Conservation (phyloP, 1,140 invertebrate species). For the Bombus vancouverensis region DNA sequence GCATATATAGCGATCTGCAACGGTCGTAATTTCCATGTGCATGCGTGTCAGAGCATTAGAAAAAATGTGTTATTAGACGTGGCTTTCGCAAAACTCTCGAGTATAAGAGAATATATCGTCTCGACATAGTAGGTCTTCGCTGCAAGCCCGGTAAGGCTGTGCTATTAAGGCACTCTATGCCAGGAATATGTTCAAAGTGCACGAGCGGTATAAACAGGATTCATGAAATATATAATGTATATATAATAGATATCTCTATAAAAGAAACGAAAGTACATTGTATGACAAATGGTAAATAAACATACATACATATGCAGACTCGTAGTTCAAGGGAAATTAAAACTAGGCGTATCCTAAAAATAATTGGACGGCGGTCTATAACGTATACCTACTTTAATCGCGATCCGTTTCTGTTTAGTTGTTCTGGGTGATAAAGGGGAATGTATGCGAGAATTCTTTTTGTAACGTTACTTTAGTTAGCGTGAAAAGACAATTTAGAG, state of each 20-base stretch:
- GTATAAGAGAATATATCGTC: constrained; percentile 31
- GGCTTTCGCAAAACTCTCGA: constrained; percentile 49
- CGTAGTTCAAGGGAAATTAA: constrained; percentile 55
- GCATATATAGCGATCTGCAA: constrained; percentile 38
- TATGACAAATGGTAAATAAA: constrained; percentile 43
- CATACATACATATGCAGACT: constrained; percentile 15
- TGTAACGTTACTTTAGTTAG: neutral
- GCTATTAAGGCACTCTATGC: constrained; percentile 70
- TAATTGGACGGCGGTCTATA: constrained; percentile 79
- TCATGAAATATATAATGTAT: constrained; percentile 42
- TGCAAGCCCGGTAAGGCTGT: constrained; percentile 23
- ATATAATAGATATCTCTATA: constrained; percentile 13
- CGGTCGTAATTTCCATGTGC: neutral
- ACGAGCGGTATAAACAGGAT: constrained; percentile 56
- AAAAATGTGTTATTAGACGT: constrained; percentile 40
- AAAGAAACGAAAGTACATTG: constrained; percentile 21
- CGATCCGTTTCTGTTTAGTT: constrained; percentile 43
- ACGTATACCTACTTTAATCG: constrained; percentile 53
- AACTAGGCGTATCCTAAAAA: constrained; percentile 73
- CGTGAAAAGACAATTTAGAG: neutral
- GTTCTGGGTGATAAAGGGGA: constrained; percentile 38
- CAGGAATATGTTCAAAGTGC: constrained; percentile 65
- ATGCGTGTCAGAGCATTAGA: constrained; percentile 37
- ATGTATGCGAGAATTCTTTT: constrained; percentile 17
- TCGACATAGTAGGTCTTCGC: constrained; percentile 60